These are phyloP conservation scores for Amblyornis subalaris DNA, from an alignment of 2,113 vertebrate genomes.

Conservation along the genomic window DNA sequence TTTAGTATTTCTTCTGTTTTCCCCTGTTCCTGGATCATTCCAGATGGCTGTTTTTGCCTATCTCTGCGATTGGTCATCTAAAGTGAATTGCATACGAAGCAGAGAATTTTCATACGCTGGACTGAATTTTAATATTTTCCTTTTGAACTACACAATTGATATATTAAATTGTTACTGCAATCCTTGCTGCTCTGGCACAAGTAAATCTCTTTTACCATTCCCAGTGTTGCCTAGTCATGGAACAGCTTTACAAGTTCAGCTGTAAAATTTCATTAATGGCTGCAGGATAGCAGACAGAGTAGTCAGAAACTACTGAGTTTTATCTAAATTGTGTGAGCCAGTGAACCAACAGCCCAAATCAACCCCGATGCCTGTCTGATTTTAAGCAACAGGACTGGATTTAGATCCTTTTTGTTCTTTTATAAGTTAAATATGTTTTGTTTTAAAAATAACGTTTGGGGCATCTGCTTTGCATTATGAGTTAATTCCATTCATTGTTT, in stretches of 20 bases:
- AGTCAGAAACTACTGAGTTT: conserved; percentile 22
- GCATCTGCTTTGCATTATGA: conserved; percentile 53
- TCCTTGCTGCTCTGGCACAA: conserved; percentile 19
- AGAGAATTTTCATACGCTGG: conserved; percentile 29
- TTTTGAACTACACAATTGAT: conserved; percentile 5
- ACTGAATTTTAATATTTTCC: conserved; percentile 31
- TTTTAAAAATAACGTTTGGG: conserved; percentile 39
- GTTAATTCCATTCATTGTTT: conserved; percentile 56
- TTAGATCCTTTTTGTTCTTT: conserved; percentile 35
- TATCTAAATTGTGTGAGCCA: neutral
- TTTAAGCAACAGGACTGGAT: conserved; percentile 11
- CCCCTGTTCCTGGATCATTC: conserved; percentile 33
- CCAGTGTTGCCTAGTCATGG: neutral
- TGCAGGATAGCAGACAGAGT: neutral
- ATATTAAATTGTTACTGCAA: neutral
- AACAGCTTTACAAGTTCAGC: neutral
- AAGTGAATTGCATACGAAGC: conserved; percentile 20
- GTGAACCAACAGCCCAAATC: neutral
- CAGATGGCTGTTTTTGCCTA: conserved; percentile 18
- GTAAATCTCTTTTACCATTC: conserved; percentile 20
- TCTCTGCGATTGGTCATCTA: conserved; percentile 40
- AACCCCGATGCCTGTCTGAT: neutral
- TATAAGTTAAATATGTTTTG: conserved; percentile 45
- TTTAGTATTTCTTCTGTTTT: conserved; percentile 52
- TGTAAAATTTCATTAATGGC: conserved; percentile 15